Conservation (phyloP, 2,113 vertebrate species). For the Microtus richardsoni region DNA sequence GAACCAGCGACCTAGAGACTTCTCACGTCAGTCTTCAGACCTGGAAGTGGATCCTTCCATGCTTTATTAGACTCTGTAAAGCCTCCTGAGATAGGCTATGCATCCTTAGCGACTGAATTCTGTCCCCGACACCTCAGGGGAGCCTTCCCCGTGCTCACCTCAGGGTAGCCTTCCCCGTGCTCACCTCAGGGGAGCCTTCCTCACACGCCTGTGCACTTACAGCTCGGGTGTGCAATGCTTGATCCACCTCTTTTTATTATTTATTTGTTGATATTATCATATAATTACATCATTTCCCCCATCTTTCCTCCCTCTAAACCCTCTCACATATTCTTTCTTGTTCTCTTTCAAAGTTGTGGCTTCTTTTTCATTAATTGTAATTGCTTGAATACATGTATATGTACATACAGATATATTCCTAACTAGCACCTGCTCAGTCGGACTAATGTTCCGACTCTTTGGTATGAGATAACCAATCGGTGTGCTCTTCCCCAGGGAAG, state of each 20-base stretch:
- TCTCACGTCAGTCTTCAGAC: neutral
- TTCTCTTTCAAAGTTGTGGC: neutral
- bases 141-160: neutral
- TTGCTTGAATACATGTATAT: neutral
- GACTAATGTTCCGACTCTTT: neutral
- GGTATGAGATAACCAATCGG: neutral
- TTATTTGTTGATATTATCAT: neutral
- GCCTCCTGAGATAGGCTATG: neutral
- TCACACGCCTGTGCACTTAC: too few relatives aligned
- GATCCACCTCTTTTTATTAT: neutral
- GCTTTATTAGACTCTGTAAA: neutral
- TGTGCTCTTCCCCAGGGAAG: neutral
- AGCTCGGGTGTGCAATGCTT: too few relatives aligned
- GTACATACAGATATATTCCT: neutral
- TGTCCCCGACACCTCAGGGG: neutral
- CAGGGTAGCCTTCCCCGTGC: too few relatives aligned
- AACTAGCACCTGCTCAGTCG: neutral
- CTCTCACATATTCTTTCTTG: neutral
- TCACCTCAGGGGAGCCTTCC: too few relatives aligned
- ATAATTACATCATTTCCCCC: neutral
- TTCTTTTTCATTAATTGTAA: neutral
- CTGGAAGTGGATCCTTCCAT: accelerated
- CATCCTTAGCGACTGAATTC: neutral
- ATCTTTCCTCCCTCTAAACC: neutral
- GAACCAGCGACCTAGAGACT: neutral